A percentile compares a stretch with the other conserved stretches of the same genome.
These are phyloP conservation scores for Phaedon cochleariae DNA, from an alignment of 2,888 invertebrate species.

Conservation along the genomic window DNA sequence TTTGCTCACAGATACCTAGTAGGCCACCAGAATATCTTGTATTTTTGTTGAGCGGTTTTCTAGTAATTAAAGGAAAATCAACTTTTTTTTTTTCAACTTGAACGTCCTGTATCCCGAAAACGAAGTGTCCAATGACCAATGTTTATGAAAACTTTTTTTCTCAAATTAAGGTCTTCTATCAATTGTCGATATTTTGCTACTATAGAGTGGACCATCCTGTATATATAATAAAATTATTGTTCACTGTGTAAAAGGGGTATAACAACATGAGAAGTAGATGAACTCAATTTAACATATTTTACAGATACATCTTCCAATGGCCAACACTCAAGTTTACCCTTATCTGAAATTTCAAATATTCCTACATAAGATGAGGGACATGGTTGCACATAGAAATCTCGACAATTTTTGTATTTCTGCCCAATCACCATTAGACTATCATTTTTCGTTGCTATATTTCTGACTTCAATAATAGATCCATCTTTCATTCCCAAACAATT, in stretches of 20 bases:
- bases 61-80: too few species aligned
- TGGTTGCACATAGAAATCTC: constrained; percentile 17
- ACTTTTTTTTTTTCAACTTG: too few species aligned
- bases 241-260: not conserved
- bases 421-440: constrained; percentile 13
- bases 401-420: constrained; percentile 10
- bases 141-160: too few species aligned
- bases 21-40: too few species aligned
- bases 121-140: too few species aligned
- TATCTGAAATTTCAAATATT: constrained; percentile 13
- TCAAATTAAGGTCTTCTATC: too few species aligned
- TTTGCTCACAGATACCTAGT: too few species aligned
- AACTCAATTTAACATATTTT: constrained; percentile 16
- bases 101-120: too few species aligned
- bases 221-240: too few species aligned
- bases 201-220: too few species aligned
- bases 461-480: constrained; percentile 13
- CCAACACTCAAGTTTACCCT: not conserved
- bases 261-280: not conserved
- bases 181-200: too few species aligned
- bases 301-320: constrained; percentile 8
- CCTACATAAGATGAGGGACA: constrained; percentile 22
- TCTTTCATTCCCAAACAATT: constrained; percentile 21
- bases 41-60: too few species aligned
- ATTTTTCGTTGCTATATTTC: constrained; percentile 18